These are phyloP conservation scores for Parnassius glacialis DNA, from an alignment of 2,888 invertebrate species.

Conservation along the genomic window DNA sequence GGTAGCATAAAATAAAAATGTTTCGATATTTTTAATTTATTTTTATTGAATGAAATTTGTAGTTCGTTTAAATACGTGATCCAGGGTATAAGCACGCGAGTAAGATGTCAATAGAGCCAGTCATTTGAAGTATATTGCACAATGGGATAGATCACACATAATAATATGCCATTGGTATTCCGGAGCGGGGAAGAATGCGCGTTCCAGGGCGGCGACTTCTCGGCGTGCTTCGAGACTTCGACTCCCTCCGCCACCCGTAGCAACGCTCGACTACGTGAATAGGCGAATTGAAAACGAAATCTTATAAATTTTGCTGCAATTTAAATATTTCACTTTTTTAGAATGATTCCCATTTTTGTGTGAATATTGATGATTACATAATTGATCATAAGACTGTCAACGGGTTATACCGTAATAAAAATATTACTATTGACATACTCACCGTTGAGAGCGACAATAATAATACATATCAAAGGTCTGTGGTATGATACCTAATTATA, in stretches of 20 bases:
- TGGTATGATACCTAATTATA: no score
- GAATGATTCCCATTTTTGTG: no score
- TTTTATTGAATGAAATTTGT: slow-evolving; percentile 8
- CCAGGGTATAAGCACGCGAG: slow-evolving; percentile 50
- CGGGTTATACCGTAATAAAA: no score
- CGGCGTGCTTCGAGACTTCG: slow-evolving; percentile 48
- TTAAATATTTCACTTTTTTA: no score
- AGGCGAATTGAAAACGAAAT: slow-evolving; percentile 15
- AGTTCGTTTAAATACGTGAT: slow-evolving; percentile 49
- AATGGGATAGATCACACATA: slow-evolving; percentile 74
- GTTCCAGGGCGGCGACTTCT: slow-evolving; percentile 64
- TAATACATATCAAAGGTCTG: no score
- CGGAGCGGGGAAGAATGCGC: slow-evolving; percentile 69
- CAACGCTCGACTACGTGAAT: slow-evolving; percentile 26
- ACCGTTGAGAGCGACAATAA: no score
- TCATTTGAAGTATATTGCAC: slow-evolving; percentile 57
- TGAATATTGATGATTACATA: no score
- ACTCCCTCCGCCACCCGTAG: slow-evolving; percentile 40
- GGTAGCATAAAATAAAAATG: no score
- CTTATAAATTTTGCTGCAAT: neutral
- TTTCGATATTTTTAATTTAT: neutral
- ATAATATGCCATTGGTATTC: slow-evolving; percentile 77
- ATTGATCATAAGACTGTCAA: no score
- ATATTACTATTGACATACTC: no score
- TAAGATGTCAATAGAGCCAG: slow-evolving; percentile 59